A percentile compares a stretch with the other conserved stretches of the same genome.
These are phyloP conservation scores for Drosophila sproati DNA, from an alignment of 1,140 invertebrate genomes.

Conservation along the genomic window DNA sequence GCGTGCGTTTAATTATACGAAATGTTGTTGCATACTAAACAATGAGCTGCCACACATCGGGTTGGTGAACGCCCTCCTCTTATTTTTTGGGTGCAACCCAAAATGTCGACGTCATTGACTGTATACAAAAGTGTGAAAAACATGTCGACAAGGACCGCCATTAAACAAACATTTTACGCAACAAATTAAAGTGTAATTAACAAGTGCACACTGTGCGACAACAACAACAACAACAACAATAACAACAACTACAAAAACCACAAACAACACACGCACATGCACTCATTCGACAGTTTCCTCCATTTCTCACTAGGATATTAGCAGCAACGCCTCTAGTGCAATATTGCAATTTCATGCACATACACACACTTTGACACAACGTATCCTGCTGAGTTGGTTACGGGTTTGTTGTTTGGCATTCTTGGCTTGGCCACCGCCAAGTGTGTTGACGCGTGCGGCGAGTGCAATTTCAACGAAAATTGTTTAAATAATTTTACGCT, in stretches of 20 bases:
- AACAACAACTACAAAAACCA: slow-evolving; percentile 5
- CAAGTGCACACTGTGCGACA: slow-evolving; percentile 74
- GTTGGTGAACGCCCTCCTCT: too few species aligned
- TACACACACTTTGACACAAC: slow-evolving; percentile 24
- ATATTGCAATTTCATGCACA: neutral
- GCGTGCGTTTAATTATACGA: slow-evolving; percentile 77
- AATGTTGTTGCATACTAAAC: slow-evolving; percentile 70
- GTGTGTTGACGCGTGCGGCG: slow-evolving; percentile 80
- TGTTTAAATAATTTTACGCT: slow-evolving; percentile 83
- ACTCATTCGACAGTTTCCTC: slow-evolving; percentile 29
- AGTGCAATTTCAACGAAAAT: slow-evolving; percentile 80
- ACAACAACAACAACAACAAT: slow-evolving; percentile 24
- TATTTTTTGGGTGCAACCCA: slow-evolving; percentile 22
- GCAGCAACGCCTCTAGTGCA: slow-evolving; percentile 43
- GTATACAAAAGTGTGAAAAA: slow-evolving; percentile 79
- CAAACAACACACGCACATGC: slow-evolving; percentile 20
- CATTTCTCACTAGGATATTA: slow-evolving; percentile 48
- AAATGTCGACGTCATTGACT: slow-evolving; percentile 40
- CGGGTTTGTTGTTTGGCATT: slow-evolving; percentile 48
- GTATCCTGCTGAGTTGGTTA: slow-evolving; percentile 55
- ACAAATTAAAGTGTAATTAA: slow-evolving; percentile 83
- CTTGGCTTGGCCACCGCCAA: slow-evolving; percentile 64
- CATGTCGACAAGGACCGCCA: slow-evolving; percentile 73
- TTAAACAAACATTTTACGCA: slow-evolving; percentile 82
- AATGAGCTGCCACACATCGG: slow-evolving; percentile 18